These are phyloP conservation scores for Steatocranus sp. DNA, from an alignment of 2,797 vertebrate species.

Conservation along the genomic window DNA sequence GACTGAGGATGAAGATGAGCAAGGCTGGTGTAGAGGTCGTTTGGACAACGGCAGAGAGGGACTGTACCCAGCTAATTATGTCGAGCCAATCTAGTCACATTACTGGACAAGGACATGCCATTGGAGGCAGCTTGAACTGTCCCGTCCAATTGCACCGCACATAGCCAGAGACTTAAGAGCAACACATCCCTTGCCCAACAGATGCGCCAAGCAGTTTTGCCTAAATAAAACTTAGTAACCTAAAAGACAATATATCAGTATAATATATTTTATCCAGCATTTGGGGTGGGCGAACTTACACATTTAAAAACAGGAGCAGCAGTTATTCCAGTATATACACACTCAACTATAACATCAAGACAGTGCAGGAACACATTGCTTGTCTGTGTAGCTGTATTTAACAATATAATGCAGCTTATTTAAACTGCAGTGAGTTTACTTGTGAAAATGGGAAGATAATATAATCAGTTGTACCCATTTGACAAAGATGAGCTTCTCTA, in stretches of 20 bases:
- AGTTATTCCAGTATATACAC: slow-evolving; percentile 71
- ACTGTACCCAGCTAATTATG: slow-evolving; percentile 98
- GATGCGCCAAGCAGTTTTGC: slow-evolving; percentile 77
- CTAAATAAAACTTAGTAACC: slow-evolving; percentile 80
- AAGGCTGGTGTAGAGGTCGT: slow-evolving; percentile 98
- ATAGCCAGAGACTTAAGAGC: slow-evolving; percentile 80
- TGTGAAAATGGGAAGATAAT: slow-evolving; percentile 63
- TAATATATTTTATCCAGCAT: slow-evolving; percentile 74
- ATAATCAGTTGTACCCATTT: slow-evolving; percentile 62
- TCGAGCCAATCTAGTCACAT: slow-evolving; percentile 87
- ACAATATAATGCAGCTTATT: slow-evolving; percentile 66
- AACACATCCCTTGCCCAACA: slow-evolving; percentile 75
- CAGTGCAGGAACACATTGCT: slow-evolving; percentile 75
- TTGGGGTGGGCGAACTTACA: slow-evolving; percentile 64
- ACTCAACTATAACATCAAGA: slow-evolving; percentile 57
- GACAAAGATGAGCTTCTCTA: slow-evolving; percentile 65
- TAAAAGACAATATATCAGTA: slow-evolving; percentile 75
- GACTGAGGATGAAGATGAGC: slow-evolving; percentile 96
- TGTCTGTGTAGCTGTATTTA: slow-evolving; percentile 70
- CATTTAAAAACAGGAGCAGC: slow-evolving; percentile 61
- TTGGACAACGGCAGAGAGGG: slow-evolving; percentile 91
- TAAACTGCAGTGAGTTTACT: slow-evolving; percentile 58
- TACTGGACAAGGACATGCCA: slow-evolving; percentile 68
- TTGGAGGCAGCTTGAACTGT: slow-evolving; percentile 90
- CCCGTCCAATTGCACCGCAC: slow-evolving; percentile 84